These are phyloP conservation scores for Apamea epomidion DNA, from an alignment of 2,888 invertebrate species.

Conservation along the genomic window DNA sequence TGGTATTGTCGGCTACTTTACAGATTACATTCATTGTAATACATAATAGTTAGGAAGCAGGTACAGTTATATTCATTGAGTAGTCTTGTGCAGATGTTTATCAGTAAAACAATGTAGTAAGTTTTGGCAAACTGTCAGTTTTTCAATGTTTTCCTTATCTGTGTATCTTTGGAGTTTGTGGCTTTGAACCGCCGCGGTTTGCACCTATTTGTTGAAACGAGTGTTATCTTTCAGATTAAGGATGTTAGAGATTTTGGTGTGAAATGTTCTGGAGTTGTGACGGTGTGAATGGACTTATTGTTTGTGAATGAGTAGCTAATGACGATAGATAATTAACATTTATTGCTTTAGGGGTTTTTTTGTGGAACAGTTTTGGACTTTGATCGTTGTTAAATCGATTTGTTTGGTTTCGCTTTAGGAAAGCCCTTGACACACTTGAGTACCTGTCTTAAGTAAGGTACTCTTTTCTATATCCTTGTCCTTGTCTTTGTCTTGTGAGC, in stretches of 20 bases:
- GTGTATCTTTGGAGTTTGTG: conserved; percentile 68
- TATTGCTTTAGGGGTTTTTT: conserved; percentile 20
- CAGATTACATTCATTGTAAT: conserved; percentile 85
- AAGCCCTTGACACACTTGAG: neutral
- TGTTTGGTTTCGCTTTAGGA: neutral
- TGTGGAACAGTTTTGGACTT: neutral
- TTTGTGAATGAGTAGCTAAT: conserved; percentile 53
- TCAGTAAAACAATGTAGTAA: conserved; percentile 87
- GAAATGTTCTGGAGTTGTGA: conserved; percentile 46
- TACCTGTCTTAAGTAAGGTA: neutral
- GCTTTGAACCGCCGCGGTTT: conserved; percentile 76
- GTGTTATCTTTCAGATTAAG: conserved; percentile 70
- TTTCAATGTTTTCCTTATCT: conserved; percentile 70
- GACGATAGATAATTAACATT: conserved; percentile 16
- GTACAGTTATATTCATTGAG: conserved; percentile 89
- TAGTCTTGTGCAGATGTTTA: conserved; percentile 82
- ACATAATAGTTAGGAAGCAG: conserved; percentile 80
- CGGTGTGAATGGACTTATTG: conserved; percentile 43
- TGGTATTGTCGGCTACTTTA: conserved; percentile 89
- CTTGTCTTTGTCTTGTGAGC: no score
- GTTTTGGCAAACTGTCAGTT: conserved; percentile 82
- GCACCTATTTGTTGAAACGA: conserved; percentile 73
- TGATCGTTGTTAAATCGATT: neutral
- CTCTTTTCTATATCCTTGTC: no score
- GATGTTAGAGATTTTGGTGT: conserved; percentile 57